These are phyloP conservation scores for Streptopelia turtur DNA, from an alignment of 2,797 vertebrate genomes.

Conservation along the genomic window DNA sequence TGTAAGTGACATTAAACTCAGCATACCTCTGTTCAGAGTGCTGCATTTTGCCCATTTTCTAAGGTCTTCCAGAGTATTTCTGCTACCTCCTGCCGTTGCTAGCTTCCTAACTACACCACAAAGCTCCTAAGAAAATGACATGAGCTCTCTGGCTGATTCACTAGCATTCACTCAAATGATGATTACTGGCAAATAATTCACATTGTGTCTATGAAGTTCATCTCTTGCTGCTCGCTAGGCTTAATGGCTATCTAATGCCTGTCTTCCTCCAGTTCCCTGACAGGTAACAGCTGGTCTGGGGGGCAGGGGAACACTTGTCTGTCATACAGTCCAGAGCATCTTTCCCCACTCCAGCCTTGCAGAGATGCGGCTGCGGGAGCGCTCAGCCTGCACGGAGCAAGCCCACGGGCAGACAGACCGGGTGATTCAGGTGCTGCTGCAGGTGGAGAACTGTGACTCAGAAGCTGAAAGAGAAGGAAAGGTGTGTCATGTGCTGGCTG, in stretches of 20 bases:
- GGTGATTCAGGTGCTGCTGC: accelerated
- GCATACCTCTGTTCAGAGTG: neutral
- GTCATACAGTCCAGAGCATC: neutral
- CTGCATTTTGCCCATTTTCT: neutral
- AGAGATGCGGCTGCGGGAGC: accelerated
- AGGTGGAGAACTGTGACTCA: neutral
- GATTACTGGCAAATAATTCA: neutral
- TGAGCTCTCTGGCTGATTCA: neutral
- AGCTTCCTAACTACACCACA: neutral
- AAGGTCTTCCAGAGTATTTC: neutral
- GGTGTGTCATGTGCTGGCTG: neutral
- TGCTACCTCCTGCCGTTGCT: neutral
- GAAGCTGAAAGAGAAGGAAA: neutral
- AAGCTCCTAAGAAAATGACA: neutral
- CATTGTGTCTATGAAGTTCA: neutral
- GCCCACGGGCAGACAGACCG: accelerated
- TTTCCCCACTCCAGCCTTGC: neutral
- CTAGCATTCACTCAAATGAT: neutral
- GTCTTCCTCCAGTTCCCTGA: neutral
- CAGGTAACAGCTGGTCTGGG: neutral
- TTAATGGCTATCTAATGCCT: neutral
- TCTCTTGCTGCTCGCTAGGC: neutral
- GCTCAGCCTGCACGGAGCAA: neutral
- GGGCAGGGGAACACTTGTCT: neutral
- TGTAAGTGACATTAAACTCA: neutral